phyloP scores from a whole-genome alignment of 2,888 invertebrate species.

The Spilarctia lutea region DNA sequence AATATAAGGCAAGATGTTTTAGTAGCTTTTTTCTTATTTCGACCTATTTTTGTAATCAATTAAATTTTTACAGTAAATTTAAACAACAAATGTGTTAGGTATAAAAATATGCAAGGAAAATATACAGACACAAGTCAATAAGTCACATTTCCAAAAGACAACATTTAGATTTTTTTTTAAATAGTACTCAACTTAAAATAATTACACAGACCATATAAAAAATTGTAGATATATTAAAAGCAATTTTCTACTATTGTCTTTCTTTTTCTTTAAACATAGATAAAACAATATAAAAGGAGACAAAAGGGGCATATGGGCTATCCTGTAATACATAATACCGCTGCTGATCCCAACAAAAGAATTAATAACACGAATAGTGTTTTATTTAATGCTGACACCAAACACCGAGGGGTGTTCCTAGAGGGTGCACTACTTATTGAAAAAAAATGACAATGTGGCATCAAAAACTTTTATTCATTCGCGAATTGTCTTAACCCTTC shows the following conservation, averaged over 20 bases:
- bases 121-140: too few species aligned
- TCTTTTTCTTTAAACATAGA: not conserved
- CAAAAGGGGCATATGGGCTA: conserved; percentile 31
- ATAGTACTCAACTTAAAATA: too few species aligned
- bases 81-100: too few species aligned
- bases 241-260: not conserved
- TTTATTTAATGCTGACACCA: conserved; percentile 41
- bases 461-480: conserved; percentile 74
- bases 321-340: conserved; percentile 27
- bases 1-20: not conserved
- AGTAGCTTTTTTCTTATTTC: not conserved
- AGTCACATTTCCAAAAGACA: too few species aligned
- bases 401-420: conserved; percentile 40
- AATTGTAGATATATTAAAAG: not conserved
- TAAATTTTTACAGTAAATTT: too few species aligned
- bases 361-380: conserved; percentile 40
- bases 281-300: not conserved
- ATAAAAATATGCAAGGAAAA: too few species aligned
- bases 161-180: too few species aligned
- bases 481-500: conserved; percentile 80
- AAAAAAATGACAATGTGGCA: conserved; percentile 72
- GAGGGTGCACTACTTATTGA: conserved; percentile 61
- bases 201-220: too few species aligned
- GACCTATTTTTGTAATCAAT: too few species aligned
- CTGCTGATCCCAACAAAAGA: conserved; percentile 38